A percentile compares a stretch with the other conserved stretches of the same genome.
phyloP scores from a whole-genome alignment of 2,113 vertebrate species.

The Smithornis capensis region DNA sequence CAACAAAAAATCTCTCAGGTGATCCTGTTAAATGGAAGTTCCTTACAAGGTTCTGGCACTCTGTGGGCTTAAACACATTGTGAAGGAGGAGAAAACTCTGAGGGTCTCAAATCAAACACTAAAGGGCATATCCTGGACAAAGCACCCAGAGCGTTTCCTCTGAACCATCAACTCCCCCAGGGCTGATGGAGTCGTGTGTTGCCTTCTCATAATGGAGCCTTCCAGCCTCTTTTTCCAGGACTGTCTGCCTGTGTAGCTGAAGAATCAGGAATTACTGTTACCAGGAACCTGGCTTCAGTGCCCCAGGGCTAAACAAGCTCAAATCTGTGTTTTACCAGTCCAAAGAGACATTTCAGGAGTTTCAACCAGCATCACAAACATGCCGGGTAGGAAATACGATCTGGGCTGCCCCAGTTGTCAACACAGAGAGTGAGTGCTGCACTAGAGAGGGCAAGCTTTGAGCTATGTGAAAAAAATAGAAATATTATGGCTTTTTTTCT shows the following conservation, averaged over 20 bases:
- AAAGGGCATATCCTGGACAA: background rate
- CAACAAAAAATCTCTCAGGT: background rate
- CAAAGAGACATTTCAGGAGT: conserved; percentile 43
- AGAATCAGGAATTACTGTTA: background rate
- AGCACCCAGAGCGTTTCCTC: background rate
- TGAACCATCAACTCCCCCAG: background rate
- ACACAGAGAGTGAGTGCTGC: background rate
- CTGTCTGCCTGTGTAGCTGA: background rate
- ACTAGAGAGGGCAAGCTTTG: background rate
- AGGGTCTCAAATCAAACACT: background rate
- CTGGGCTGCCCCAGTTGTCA: background rate
- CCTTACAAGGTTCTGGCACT: background rate
- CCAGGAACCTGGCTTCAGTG: background rate
- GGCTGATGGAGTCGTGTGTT: background rate
- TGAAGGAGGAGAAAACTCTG: background rate
- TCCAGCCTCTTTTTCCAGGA: background rate
- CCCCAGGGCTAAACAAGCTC: conserved; percentile 60
- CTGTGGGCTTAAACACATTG: background rate
- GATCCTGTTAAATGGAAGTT: background rate
- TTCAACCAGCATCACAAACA: conserved; percentile 35
- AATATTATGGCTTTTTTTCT: background rate
- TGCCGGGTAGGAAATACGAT: background rate
- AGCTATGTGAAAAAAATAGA: background rate
- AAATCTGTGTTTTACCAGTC: conserved; percentile 37
- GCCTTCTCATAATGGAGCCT: background rate